Evolutionary conservation across 1,140 invertebrate species (phyloP).

Genomic region (Protaetia brevitarsis): DNA sequence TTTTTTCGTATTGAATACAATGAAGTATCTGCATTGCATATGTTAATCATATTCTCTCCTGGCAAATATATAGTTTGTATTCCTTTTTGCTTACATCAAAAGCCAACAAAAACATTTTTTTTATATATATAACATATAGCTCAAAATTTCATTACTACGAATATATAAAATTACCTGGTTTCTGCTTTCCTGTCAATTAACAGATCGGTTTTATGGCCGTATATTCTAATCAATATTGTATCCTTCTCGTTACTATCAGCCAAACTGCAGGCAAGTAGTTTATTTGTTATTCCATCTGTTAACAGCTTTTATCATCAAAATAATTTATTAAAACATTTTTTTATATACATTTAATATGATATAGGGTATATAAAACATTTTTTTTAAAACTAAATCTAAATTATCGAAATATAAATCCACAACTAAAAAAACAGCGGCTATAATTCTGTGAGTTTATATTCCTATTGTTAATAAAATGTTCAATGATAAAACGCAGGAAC

Average conservation of each 20-base stretch:
- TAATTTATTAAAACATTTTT: background rate
- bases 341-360: background rate
- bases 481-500: no score
- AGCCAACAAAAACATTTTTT: slow-evolving; percentile 7
- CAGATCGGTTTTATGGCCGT: slow-evolving; percentile 90
- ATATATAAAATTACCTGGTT: slow-evolving; percentile 56
- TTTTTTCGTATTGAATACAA: no score
- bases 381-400: background rate
- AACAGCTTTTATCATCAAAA: slow-evolving; percentile 63
- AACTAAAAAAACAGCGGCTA: no score
- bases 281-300: slow-evolving; percentile 95
- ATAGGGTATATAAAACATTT: background rate
- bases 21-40: no score
- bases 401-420: no score
- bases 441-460: no score
- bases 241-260: slow-evolving; percentile 50
- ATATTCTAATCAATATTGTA: slow-evolving; percentile 84
- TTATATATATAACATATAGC: no score
- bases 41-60: no score
- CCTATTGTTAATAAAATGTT: no score
- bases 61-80: no score
- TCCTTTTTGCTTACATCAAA: no score
- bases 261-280: slow-evolving; percentile 74
- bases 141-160: background rate
- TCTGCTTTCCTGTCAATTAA: slow-evolving; percentile 88